These are phyloP conservation scores for Osmoderma eremita DNA, from an alignment of 2,888 invertebrate species.

Conservation along the genomic window DNA sequence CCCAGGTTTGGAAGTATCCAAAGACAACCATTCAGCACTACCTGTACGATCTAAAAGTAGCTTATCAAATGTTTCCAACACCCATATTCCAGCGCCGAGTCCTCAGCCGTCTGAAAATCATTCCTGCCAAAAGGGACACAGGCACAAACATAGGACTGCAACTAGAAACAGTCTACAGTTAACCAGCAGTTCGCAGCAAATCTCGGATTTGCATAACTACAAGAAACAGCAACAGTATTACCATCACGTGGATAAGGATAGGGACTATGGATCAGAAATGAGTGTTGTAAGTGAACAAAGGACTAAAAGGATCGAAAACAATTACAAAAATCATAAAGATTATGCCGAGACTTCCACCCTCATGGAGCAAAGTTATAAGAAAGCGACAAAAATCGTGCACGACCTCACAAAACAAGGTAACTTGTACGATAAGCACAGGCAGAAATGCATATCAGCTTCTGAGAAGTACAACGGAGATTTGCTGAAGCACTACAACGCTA, in stretches of 20 bases:
- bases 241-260: constrained; percentile 56
- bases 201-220: constrained; percentile 65
- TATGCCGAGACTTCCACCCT: constrained; percentile 44
- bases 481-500: constrained; percentile 64
- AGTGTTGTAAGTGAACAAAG: constrained; percentile 66
- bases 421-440: constrained; percentile 60
- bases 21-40: constrained; percentile 58
- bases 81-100: constrained; percentile 63
- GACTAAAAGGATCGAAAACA: constrained; percentile 43
- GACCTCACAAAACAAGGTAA: constrained; percentile 58
- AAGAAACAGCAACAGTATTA: constrained; percentile 62
- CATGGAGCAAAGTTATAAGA: constrained; percentile 62
- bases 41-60: constrained; percentile 66
- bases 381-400: constrained; percentile 62
- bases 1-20: constrained; percentile 67
- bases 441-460: constrained; percentile 60
- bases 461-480: constrained; percentile 62
- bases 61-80: constrained; percentile 68
- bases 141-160: constrained; percentile 56
- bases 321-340: constrained; percentile 50
- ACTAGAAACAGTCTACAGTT: constrained; percentile 58
- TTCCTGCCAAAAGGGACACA: constrained; percentile 55
- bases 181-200: constrained; percentile 64
- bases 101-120: constrained; percentile 54
- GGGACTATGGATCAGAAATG: constrained; percentile 70